These are phyloP conservation scores for Electrona antarctica DNA, from an alignment of 2,113 vertebrate species.

Conservation along the genomic window DNA sequence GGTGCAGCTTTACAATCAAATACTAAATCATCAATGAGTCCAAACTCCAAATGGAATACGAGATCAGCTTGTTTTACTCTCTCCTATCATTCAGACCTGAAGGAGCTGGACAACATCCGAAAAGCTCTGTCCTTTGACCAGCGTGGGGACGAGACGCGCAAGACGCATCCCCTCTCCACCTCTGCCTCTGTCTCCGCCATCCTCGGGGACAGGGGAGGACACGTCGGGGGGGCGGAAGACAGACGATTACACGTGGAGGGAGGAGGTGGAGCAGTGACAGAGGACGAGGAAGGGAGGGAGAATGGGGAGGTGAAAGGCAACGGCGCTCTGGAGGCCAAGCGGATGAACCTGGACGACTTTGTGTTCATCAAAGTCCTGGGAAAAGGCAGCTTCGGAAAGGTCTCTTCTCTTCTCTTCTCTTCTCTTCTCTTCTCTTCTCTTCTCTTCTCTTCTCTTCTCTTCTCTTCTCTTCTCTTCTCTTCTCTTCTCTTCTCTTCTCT, in stretches of 20 bases:
- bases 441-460: neutral
- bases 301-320: slow-evolving; percentile 86
- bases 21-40: neutral
- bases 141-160: slow-evolving; percentile 86
- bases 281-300: slow-evolving; percentile 73
- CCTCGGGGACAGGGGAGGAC: slow-evolving; percentile 55
- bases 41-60: neutral
- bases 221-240: slow-evolving; percentile 65
- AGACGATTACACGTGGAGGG: neutral
- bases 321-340: slow-evolving; percentile 79
- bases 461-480: neutral
- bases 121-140: slow-evolving; percentile 95
- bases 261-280: slow-evolving; percentile 66
- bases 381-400: slow-evolving; percentile 98
- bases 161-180: slow-evolving; percentile 59
- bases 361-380: slow-evolving; percentile 97
- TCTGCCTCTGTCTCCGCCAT: slow-evolving; percentile 59
- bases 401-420: slow-evolving; percentile 43
- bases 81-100: slow-evolving; percentile 79
- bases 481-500: neutral
- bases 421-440: slow-evolving; percentile 1
- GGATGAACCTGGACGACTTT: slow-evolving; percentile 89
- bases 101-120: slow-evolving; percentile 95
- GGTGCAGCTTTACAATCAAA: neutral
- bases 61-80: neutral